A percentile compares a stretch with the other conserved stretches of the same genome.
phyloP scores from a whole-genome alignment of 2,888 invertebrate species.

The Chrysodeixis includens region DNA sequence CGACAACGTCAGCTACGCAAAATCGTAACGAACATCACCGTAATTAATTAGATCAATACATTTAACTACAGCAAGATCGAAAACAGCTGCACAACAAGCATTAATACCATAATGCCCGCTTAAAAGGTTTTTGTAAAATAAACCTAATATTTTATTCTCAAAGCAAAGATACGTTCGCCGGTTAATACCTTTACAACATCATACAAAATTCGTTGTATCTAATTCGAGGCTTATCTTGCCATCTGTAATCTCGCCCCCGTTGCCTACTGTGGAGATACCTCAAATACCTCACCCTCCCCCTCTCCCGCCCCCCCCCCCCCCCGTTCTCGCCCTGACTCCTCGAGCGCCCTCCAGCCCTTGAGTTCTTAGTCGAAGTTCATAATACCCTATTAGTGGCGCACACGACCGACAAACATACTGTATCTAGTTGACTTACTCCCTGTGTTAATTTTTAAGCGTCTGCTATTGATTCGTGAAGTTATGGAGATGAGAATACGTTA shows the following conservation, averaged over 20 bases:
- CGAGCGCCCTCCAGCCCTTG: conserved; percentile 73
- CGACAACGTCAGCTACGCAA: conserved; percentile 22
- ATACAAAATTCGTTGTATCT: conserved; percentile 88
- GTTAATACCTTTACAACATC: conserved; percentile 85
- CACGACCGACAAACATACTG: conserved; percentile 75
- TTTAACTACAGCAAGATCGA: conserved; percentile 40
- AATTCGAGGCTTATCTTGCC: conserved; percentile 88
- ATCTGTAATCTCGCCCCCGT: conserved; percentile 85
- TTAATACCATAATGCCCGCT: conserved; percentile 61
- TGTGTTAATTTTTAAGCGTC: conserved; percentile 50
- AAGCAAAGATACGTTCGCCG: conserved; percentile 76
- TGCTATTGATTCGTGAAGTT: conserved; percentile 35
- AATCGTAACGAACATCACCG: conserved; percentile 23
- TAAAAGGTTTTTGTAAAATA: conserved; percentile 75
- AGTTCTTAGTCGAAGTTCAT: conserved; percentile 85
- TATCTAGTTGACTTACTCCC: conserved; percentile 67
- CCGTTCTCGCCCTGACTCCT: conserved; percentile 51
- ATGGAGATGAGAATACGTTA: not conserved
- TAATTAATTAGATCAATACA: conserved; percentile 42
- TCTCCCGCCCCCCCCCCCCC: conserved; percentile 51
- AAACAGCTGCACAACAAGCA: conserved; percentile 50
- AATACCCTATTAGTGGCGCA: conserved; percentile 86
- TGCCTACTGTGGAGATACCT: conserved; percentile 77
- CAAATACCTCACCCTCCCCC: conserved; percentile 71
- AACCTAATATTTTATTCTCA: conserved; percentile 85